phyloP scores from a whole-genome alignment of 2,888 invertebrate genomes.

The Cactoblastis cactorum region DNA sequence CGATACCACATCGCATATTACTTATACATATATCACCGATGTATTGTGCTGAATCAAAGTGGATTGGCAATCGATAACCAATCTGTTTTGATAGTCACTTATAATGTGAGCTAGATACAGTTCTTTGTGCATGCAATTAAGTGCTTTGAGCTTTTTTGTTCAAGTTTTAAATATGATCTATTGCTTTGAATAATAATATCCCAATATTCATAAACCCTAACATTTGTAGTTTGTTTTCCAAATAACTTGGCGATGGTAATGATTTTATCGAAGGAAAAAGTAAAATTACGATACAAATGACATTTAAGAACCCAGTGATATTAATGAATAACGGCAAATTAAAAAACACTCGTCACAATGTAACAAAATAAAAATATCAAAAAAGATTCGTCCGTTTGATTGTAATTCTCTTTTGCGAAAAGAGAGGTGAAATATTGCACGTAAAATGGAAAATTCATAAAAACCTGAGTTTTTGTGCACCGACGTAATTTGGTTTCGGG shows the following conservation, averaged over 20 bases:
- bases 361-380: not conserved
- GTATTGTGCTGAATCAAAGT: slow-evolving; percentile 54
- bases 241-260: no score
- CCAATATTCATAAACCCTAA: no score
- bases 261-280: no score
- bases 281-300: no score
- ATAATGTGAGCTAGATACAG: not conserved
- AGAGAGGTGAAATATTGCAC: not conserved
- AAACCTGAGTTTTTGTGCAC: not conserved
- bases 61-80: slow-evolving; percentile 47
- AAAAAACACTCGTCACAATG: not conserved
- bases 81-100: slow-evolving; percentile 33
- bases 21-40: slow-evolving; percentile 40
- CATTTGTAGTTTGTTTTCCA: no score
- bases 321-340: not conserved
- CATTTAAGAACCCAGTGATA: no score
- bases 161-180: no score
- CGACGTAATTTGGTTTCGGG: not conserved
- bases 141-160: not conserved
- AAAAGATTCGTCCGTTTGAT: not conserved
- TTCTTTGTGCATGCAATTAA: not conserved
- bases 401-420: not conserved
- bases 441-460: not conserved
- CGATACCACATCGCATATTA: slow-evolving; percentile 53
- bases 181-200: no score